Conservation (phyloP, 2,113 vertebrate species). For the Tamias sibiricus region DNA sequence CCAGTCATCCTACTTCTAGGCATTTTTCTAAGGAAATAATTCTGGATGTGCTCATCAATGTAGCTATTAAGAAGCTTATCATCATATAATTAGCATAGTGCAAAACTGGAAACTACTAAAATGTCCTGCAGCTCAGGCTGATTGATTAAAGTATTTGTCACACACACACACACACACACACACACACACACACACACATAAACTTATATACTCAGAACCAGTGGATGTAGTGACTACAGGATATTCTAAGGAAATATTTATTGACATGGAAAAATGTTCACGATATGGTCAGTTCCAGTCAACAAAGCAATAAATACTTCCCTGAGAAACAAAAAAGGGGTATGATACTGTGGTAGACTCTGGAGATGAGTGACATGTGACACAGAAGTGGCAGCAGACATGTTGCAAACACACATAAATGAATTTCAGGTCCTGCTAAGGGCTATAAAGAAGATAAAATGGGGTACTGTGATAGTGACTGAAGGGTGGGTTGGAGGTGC, state of each 20-base stretch:
- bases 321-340: not conserved
- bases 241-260: not conserved
- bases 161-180: not conserved
- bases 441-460: not conserved
- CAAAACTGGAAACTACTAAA: not conserved
- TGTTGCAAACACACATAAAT: not conserved
- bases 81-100: not conserved
- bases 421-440: not conserved
- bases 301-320: not conserved
- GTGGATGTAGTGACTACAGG: not conserved
- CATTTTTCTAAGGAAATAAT: slow-evolving; percentile 47
- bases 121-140: not conserved
- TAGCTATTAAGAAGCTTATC: not conserved
- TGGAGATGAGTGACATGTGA: not conserved
- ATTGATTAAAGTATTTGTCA: not conserved
- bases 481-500: not conserved
- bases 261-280: not conserved
- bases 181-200: not conserved
- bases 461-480: too few species aligned
- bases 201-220: not conserved
- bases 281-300: not conserved
- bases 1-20: not conserved
- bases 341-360: not conserved
- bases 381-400: not conserved
- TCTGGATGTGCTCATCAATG: not conserved